Evolutionary conservation across 2,797 vertebrate genomes (phyloP), one percentile per base, ranked within the genome.

Genomic region (Trachops cirrhosus): DNA sequence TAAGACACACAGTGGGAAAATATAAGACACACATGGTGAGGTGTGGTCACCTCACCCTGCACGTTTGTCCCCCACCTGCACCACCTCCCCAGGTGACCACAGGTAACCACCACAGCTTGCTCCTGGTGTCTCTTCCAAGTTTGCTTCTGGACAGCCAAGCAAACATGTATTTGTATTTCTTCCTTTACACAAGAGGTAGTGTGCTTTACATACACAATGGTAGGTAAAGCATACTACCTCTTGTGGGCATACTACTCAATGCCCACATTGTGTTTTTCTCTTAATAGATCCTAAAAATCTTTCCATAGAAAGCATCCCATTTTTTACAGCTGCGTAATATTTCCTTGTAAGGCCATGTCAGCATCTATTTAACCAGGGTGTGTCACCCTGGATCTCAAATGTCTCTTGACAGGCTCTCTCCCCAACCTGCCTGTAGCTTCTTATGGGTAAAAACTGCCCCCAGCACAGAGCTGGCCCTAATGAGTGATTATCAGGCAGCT

Each of bases 301-400:
- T 59, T 26, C 24, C 59, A 6, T 1, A 37, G 18, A 88, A 37
- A 8, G 19, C 37, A 2, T 7, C 39, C 34, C 22, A 0, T 37
- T 77, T 54, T 62, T 34, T 4, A 83, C 2, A 34, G 85, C 80
- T 57, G 41, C 4, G 1, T 44, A 39, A 11, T 44, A 44, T 7
- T 78, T 54, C 5, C 3, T 0, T 2, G 12, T 24, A 10, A n/a
- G 70, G 62, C 5, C 3, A 2, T 4, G 2, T 18, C 37, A 9
- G 21, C 46, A 48, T 37, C 79, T 37, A 0, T 16, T 16, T 2
- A 54, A 32, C 12, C 4, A 41, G 15, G 11, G 1, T 0, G 3
- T 6, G 12, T 50, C 41, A 26, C 32, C 12, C 34, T 32, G 37
- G 44, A 54, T 46, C 74, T 74, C 75, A 41, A 80, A 24, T 0